Evolutionary conservation across 2,797 vertebrate genomes (phyloP), one percentile per base, ranked within the genome.

Genomic region (Crocidura indochinensis): DNA sequence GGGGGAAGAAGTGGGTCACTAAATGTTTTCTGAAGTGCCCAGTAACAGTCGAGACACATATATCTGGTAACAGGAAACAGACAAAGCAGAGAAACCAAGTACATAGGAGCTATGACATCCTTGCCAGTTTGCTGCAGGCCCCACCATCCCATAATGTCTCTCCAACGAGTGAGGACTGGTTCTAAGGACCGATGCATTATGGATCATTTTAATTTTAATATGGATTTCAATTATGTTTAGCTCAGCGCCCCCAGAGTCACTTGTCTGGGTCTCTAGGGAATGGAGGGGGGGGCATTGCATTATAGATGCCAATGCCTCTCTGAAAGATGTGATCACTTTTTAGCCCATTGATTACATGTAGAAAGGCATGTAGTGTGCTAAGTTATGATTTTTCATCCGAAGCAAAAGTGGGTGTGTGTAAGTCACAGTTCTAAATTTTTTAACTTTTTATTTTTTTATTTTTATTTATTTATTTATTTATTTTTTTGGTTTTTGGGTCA

Each of bases 1-100:
- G 51, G 67, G 74, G 87, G 72, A 93, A 92, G 77, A 93, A 92
- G 77, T 90, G 85, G 85, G 90, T 53, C 73, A 73, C 83, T 78
- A 68, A 60, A 62, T 68, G 10, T 62, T 44, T 84, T 78, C 49
- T 2, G 12, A 29, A 82, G 22, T 24, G 29, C 31, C 60, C 49
- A 4, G 0, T 10, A 17, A 10, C 22, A 56, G 56, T 17, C 19
- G 4, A 69, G 29, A 10, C 9, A 5, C 29, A 11, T 89, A 15
- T 1, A 15, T 1, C 0, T 27, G 82, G 2, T 24, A 7, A 0
- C 1, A 0, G 56, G 82, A 19, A 14, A 19, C 8, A 8, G 81
- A 65, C 31, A 44, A 60, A 56, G 10, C 1, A 31, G 15, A 0
- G 2, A 27, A 31, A 56, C 4, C 29, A 3, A 49, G 12, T 46